Evolutionary conservation across 2,888 invertebrate genomes (phyloP).

Genomic region (Pristionchus entomophagus): DNA sequence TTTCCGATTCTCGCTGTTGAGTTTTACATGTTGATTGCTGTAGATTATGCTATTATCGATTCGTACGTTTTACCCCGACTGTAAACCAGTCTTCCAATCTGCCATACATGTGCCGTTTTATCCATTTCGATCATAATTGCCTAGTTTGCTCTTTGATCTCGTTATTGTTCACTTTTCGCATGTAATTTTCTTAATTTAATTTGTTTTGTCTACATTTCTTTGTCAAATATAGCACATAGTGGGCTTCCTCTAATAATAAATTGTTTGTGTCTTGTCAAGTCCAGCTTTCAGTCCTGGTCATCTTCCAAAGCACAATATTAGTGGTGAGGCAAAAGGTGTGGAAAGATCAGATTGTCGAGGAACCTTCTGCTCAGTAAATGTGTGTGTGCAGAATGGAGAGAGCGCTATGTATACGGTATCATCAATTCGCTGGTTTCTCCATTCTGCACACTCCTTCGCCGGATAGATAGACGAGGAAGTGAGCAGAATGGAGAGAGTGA

Average conservation of each 20-base stretch:
- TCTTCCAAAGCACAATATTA: not conserved
- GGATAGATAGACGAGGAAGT: too few relatives aligned
- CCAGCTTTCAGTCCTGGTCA: not conserved
- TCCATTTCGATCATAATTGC: not conserved
- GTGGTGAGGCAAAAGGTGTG: not conserved
- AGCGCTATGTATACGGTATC: too few relatives aligned
- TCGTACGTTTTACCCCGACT: too few relatives aligned
- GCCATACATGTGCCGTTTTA: too few relatives aligned
- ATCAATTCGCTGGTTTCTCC: too few relatives aligned
- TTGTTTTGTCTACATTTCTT: not conserved
- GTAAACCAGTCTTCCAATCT: not conserved
- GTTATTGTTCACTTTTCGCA: too few relatives aligned
- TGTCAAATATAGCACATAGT: not conserved
- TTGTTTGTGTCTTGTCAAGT: not conserved
- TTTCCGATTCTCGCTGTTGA: too few relatives aligned
- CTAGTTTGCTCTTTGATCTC: not conserved
- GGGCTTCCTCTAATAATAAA: not conserved
- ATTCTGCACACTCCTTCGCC: too few relatives aligned
- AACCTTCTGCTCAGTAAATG: too few relatives aligned
- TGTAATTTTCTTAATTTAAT: not conserved
- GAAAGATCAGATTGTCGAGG: too few relatives aligned
- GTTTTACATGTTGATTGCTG: not conserved
- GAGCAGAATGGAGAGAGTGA: too few relatives aligned
- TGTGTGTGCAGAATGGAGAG: too few relatives aligned
- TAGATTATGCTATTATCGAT: conserved; percentile 8